These are phyloP conservation scores for Sacculina carcini DNA, from an alignment of 2,888 invertebrate genomes.

Conservation along the genomic window DNA sequence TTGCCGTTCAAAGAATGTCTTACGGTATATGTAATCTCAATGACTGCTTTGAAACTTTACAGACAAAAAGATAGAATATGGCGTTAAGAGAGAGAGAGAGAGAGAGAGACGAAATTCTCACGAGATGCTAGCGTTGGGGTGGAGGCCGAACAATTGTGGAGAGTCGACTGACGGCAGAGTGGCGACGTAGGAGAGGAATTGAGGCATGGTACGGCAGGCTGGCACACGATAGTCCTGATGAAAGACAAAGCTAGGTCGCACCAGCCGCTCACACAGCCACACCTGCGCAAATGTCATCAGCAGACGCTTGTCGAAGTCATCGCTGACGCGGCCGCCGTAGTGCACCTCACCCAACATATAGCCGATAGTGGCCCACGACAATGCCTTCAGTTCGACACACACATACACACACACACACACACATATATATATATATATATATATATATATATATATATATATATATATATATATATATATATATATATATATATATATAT, in stretches of 20 bases:
- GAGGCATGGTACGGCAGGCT: conserved; percentile 30
- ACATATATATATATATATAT: conserved; percentile 3
- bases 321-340: conserved; percentile 74
- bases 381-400: conserved; percentile 29
- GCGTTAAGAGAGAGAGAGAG: neutral
- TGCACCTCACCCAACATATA: conserved; percentile 83
- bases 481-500: conserved; percentile 5
- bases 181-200: conserved; percentile 51
- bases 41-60: neutral
- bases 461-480: conserved; percentile 5
- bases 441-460: conserved; percentile 3
- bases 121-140: conserved; percentile 85
- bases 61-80: conserved; percentile 1
- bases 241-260: conserved; percentile 47
- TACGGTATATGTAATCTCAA: neutral
- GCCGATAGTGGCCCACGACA: conserved; percentile 88
- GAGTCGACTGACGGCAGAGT: conserved; percentile 58
- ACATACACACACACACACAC: neutral
- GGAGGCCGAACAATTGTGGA: conserved; percentile 88
- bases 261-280: conserved; percentile 77
- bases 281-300: conserved; percentile 66
- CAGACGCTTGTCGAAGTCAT: conserved; percentile 83
- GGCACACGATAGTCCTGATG: conserved; percentile 57
- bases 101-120: conserved; percentile 21
- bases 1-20: neutral